These are phyloP conservation scores for Meda fulgida DNA, from an alignment of 2,797 vertebrate species.

Conservation along the genomic window DNA sequence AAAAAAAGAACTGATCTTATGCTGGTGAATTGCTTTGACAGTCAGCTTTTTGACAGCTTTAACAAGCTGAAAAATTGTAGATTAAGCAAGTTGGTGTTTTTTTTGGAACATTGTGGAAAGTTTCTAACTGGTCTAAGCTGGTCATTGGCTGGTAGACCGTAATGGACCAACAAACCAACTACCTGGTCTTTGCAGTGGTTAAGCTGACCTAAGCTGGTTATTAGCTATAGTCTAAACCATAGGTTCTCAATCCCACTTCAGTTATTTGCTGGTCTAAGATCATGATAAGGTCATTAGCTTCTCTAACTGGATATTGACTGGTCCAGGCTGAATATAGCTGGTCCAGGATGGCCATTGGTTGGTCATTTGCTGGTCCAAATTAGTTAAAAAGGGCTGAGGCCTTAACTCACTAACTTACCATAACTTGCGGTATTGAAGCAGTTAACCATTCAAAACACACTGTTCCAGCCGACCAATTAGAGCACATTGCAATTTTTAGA, in stretches of 20 bases:
- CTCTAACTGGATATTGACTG: neutral
- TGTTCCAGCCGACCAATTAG: too few species aligned
- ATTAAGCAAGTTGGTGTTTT: neutral
- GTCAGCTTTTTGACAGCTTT: too few species aligned
- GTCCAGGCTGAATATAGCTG: neutral
- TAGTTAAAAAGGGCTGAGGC: too few species aligned
- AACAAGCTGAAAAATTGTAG: neutral
- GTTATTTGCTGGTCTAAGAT: neutral
- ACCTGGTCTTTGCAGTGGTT: neutral
- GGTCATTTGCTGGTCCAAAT: neutral
- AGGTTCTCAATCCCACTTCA: neutral
- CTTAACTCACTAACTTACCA: too few species aligned
- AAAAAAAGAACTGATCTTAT: neutral
- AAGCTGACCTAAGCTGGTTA: neutral
- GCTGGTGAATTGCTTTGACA: neutral
- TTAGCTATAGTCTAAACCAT: neutral
- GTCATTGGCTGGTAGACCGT: neutral
- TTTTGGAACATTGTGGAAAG: neutral
- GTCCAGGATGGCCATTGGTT: neutral
- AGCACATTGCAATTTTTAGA: too few species aligned
- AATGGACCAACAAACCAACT: neutral
- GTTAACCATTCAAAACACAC: too few species aligned
- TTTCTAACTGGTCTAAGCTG: neutral
- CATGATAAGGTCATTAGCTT: neutral
- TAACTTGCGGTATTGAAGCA: too few species aligned